Evolutionary conservation across 1,140 invertebrate genomes (phyloP).

Genomic region (Trichomalopsis sarcophagae): DNA sequence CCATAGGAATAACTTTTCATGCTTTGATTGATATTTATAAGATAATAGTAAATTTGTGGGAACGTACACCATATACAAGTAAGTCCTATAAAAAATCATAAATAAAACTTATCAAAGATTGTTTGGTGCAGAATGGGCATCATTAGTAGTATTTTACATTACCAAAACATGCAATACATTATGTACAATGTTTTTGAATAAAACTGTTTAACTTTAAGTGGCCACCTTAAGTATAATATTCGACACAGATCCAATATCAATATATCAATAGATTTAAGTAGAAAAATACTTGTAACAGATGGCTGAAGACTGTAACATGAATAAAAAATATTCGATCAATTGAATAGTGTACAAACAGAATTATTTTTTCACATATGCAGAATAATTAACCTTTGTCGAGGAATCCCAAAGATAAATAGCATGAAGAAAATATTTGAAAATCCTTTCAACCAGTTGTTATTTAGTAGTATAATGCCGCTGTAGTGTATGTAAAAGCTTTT

Average conservation of each 20-base stretch:
- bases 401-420: constrained; percentile 30
- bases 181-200: constrained; percentile 21
- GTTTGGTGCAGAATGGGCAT: not conserved
- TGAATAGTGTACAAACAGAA: not conserved
- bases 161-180: constrained; percentile 40
- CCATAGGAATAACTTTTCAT: constrained; percentile 36
- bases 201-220: constrained; percentile 20
- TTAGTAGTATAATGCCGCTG: constrained; percentile 18
- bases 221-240: constrained; percentile 42
- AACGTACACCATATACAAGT: constrained; percentile 29
- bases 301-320: constrained; percentile 39
- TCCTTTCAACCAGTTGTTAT: constrained; percentile 22
- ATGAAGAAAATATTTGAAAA: constrained; percentile 41
- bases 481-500: constrained; percentile 48
- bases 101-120: not conserved
- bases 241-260: constrained; percentile 39
- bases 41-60: constrained; percentile 27
- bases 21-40: constrained; percentile 30
- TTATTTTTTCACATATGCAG: not conserved
- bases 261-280: constrained; percentile 32
- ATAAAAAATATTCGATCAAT: constrained; percentile 17
- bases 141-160: constrained; percentile 9
- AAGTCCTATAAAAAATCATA: constrained; percentile 22
- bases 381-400: constrained; percentile 30
- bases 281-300: constrained; percentile 31